These are phyloP conservation scores for Nicator chloris DNA, from an alignment of 2,113 vertebrate genomes.

Conservation along the genomic window DNA sequence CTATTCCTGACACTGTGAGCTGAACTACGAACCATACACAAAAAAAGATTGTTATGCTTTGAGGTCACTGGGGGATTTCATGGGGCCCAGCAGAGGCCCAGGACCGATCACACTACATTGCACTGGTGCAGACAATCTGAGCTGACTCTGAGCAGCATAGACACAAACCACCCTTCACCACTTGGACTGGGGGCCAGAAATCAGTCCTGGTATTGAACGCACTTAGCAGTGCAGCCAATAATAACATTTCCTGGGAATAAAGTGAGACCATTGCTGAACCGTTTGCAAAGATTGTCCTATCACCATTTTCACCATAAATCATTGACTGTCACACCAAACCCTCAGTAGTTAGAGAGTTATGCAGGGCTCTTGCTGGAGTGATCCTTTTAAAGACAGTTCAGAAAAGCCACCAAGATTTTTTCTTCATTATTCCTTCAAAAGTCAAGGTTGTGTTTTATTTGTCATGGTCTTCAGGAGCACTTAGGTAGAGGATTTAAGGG, in stretches of 20 bases:
- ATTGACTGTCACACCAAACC: slow-evolving; percentile 24
- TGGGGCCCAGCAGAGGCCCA: neutral
- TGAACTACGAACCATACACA: neutral
- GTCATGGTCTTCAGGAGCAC: neutral
- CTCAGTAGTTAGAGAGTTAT: neutral
- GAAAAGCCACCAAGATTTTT: neutral
- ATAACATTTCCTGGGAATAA: slow-evolving; percentile 49
- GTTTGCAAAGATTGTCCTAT: slow-evolving; percentile 25
- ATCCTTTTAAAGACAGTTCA: neutral
- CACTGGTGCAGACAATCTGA: neutral
- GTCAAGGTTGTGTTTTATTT: neutral
- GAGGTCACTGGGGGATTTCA: neutral
- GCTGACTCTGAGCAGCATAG: neutral
- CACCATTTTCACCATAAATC: slow-evolving; percentile 52
- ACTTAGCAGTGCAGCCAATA: slow-evolving; percentile 16
- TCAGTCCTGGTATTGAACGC: neutral
- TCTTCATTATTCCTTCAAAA: neutral
- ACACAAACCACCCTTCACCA: slow-evolving; percentile 38
- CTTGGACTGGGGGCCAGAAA: slow-evolving; percentile 15
- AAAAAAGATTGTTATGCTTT: slow-evolving; percentile 37
- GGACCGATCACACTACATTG: neutral
- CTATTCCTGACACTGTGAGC: slow-evolving; percentile 28
- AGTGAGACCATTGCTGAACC: neutral
- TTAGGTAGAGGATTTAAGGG: neutral
- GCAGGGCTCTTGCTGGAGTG: neutral